Conservation (phyloP, 2,888 invertebrate genomes). For the Alloscopus bannaensis region DNA sequence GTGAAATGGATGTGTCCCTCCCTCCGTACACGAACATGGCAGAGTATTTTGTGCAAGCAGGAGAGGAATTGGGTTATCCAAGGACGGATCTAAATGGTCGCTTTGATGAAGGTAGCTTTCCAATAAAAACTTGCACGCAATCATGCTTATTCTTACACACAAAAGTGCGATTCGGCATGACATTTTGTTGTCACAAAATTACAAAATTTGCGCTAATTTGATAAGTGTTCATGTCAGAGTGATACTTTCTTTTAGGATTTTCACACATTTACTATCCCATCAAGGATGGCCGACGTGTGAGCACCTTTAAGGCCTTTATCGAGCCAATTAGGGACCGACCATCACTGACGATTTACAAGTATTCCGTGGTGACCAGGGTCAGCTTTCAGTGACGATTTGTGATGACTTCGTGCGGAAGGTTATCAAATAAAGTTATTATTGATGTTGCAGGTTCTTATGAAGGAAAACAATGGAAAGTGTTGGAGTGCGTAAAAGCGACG, state of each 20-base stretch:
- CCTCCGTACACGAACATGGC: slow-evolving; percentile 60
- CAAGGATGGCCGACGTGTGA: slow-evolving; percentile 65
- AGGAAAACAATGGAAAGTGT: too few relatives aligned
- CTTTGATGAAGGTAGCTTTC: slow-evolving; percentile 55
- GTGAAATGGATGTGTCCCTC: slow-evolving; percentile 42
- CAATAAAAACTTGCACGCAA: too few relatives aligned
- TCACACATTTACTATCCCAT: slow-evolving; percentile 62
- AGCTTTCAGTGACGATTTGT: background rate
- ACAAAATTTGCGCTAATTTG: background rate
- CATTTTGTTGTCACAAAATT: background rate
- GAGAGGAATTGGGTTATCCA: slow-evolving; percentile 48
- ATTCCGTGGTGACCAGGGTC: slow-evolving; percentile 67
- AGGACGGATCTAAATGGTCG: slow-evolving; percentile 54
- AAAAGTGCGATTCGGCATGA: background rate
- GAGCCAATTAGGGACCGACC: slow-evolving; percentile 61
- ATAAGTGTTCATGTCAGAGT: background rate
- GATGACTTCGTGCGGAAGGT: slow-evolving; percentile 13
- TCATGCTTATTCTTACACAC: background rate
- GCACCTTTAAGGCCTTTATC: slow-evolving; percentile 66
- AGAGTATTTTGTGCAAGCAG: slow-evolving; percentile 60
- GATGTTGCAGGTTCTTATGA: too few relatives aligned
- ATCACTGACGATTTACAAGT: slow-evolving; percentile 66
- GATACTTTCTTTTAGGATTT: too few relatives aligned
- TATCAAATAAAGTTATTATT: background rate
- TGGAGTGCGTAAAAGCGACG: too few relatives aligned